Evolutionary conservation across 2,113 vertebrate species (phyloP).

Genomic region (Lasiurus cinereus): DNA sequence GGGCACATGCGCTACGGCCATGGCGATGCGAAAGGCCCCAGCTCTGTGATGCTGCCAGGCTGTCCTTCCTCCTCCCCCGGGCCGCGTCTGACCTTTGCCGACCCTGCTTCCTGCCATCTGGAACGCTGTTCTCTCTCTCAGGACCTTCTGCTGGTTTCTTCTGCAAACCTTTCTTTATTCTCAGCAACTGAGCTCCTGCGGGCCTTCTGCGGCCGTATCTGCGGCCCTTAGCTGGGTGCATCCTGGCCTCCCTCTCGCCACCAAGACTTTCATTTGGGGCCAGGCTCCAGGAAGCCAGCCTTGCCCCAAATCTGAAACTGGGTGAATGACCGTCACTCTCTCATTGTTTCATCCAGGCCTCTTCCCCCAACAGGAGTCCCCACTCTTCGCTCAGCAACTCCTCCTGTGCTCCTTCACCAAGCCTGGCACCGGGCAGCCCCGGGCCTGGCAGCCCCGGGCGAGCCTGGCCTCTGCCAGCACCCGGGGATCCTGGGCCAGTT

Average conservation of each 20-base stretch:
- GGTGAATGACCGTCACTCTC: background rate
- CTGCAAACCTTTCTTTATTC: background rate
- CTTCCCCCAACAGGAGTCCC: background rate
- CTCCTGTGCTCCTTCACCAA: too few relatives aligned
- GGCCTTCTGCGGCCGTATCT: background rate
- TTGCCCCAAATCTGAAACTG: background rate
- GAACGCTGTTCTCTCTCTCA: background rate
- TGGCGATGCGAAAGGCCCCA: rapidly evolving
- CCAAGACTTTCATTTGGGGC: background rate
- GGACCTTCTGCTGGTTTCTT: background rate
- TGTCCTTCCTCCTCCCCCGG: rapidly evolving
- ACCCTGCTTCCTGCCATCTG: background rate
- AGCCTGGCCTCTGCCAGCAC: background rate
- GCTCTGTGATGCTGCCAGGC: rapidly evolving
- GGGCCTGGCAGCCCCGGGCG: too few relatives aligned
- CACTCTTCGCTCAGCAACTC: background rate
- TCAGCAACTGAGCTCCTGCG: rapidly evolving
- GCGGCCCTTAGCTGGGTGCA: background rate
- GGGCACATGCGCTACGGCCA: background rate
- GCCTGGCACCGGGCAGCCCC: too few relatives aligned
- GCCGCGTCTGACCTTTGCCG: background rate
- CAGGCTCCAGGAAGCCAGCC: background rate
- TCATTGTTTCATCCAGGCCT: background rate
- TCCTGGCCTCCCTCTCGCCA: background rate
- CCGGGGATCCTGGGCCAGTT: background rate